Conservation (phyloP, 2,888 invertebrate species). For the Gibbula magus region DNA sequence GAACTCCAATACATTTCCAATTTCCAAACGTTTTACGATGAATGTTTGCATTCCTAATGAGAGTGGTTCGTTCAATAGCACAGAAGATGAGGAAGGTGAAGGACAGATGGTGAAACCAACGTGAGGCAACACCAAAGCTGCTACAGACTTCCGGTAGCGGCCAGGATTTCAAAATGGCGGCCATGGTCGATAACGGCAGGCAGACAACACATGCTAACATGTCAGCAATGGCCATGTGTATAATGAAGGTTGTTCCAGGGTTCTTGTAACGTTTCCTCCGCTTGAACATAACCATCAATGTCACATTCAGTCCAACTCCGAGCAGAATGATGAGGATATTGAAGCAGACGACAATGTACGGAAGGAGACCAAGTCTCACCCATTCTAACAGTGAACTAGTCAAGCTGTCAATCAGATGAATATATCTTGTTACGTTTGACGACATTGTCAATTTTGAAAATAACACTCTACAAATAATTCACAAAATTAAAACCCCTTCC, state of each 20-base stretch:
- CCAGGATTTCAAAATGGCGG: not conserved
- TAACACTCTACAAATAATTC: no score
- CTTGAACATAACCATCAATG: not conserved
- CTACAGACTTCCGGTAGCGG: not conserved
- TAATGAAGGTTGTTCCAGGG: not conserved
- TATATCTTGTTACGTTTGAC: not conserved
- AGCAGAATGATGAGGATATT: not conserved
- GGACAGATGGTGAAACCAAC: not conserved
- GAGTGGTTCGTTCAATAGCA: not conserved
- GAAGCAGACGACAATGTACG: not conserved
- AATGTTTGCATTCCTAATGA: not conserved
- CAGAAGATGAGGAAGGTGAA: not conserved
- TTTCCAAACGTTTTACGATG: not conserved
- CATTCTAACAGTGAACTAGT: not conserved
- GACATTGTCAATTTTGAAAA: not conserved
- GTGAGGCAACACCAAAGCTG: not conserved
- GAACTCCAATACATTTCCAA: not conserved
- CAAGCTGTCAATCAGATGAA: not conserved
- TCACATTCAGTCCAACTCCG: not conserved
- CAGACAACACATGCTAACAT: not conserved
- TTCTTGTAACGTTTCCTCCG: not conserved
- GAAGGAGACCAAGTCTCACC: not conserved
- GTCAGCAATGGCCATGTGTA: not conserved
- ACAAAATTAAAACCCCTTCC: no score
- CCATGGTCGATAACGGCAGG: not conserved